Conservation (phyloP, 2,797 vertebrate genomes). For the Diceros bicornis region DNA sequence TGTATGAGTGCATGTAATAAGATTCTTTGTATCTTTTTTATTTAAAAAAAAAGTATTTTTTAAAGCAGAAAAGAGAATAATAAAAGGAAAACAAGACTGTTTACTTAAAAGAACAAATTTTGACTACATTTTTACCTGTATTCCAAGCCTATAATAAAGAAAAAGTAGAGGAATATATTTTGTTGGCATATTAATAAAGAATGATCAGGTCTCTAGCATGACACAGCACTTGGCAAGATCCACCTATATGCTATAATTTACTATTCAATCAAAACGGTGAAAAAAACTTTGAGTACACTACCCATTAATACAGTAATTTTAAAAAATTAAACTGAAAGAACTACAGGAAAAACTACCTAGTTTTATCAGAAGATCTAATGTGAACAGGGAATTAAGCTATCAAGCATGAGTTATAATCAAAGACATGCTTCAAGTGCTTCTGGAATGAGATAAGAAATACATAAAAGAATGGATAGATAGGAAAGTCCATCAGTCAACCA, state of each 20-base stretch:
- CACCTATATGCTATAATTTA: background rate
- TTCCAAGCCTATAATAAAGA: background rate
- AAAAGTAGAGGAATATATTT: background rate
- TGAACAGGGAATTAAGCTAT: background rate
- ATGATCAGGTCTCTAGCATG: background rate
- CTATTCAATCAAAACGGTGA: background rate
- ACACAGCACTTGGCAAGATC: background rate
- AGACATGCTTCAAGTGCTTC: background rate
- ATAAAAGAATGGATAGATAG: background rate
- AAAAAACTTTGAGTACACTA: background rate
- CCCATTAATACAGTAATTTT: background rate
- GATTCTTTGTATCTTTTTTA: background rate
- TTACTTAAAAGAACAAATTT: background rate
- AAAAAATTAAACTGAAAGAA: background rate
- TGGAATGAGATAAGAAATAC: background rate
- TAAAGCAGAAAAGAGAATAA: background rate
- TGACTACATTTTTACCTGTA: background rate
- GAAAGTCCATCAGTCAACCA: no score
- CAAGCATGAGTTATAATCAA: background rate
- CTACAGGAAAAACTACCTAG: background rate
- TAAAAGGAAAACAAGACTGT: conserved; percentile 26
- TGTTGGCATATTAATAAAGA: background rate
- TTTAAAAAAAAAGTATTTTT: conserved; percentile 43
- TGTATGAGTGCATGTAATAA: background rate
- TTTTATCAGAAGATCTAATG: background rate